Conservation (phyloP, 2,888 invertebrate species). For the Oscheius myriophilus region DNA sequence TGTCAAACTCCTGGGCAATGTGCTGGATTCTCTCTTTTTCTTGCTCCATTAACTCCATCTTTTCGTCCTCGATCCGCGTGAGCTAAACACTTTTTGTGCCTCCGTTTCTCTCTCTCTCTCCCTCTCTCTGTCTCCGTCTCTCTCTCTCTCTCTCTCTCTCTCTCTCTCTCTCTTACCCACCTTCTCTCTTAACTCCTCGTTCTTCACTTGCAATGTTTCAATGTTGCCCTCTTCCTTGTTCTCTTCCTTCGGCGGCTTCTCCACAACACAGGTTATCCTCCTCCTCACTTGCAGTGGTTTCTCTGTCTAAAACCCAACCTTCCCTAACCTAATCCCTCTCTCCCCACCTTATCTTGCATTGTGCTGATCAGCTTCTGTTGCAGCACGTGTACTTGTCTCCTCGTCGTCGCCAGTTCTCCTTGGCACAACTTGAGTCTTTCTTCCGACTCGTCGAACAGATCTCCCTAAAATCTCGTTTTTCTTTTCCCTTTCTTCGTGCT, state of each 20-base stretch:
- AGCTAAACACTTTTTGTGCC: slow-evolving; percentile 36
- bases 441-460: slow-evolving; percentile 63
- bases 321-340: background rate
- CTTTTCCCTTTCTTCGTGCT: background rate
- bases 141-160: background rate
- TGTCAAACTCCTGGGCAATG: slow-evolving; percentile 64
- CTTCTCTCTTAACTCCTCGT: slow-evolving; percentile 29
- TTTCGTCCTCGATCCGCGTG: slow-evolving; percentile 47
- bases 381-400: slow-evolving; percentile 63
- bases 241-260: slow-evolving; percentile 18
- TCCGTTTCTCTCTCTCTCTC: slow-evolving; percentile 19
- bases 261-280: slow-evolving; percentile 29
- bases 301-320: slow-evolving; percentile 18
- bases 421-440: slow-evolving; percentile 56
- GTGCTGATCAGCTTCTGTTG: slow-evolving; percentile 60
- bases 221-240: slow-evolving; percentile 3
- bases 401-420: slow-evolving; percentile 59
- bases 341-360: slow-evolving; percentile 40
- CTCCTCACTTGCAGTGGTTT: slow-evolving; percentile 16
- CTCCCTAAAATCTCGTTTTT: slow-evolving; percentile 39
- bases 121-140: slow-evolving; percentile 4
- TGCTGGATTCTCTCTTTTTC: slow-evolving; percentile 58
- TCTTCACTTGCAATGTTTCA: slow-evolving; percentile 7
- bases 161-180: slow-evolving; percentile 14
- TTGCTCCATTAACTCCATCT: slow-evolving; percentile 26